A percentile compares a stretch with the other conserved stretches of the same genome.
phyloP scores from a whole-genome alignment of 2,113 vertebrate genomes.

The Agapornis roseicollis region DNA sequence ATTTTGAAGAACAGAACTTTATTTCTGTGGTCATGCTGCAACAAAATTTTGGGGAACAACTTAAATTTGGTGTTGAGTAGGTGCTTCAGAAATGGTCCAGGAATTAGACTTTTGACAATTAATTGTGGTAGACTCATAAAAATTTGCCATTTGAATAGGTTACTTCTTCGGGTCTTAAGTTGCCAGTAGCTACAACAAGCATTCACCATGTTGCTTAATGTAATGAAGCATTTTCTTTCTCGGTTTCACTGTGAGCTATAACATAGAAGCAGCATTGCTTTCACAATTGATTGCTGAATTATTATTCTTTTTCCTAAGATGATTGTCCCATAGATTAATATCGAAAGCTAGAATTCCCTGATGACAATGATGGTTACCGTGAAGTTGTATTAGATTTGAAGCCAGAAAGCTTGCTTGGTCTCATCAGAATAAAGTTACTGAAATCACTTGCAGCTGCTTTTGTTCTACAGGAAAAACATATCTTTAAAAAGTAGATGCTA shows the following conservation, averaged over 20 bases:
- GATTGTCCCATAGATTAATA: not conserved
- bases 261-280: not conserved
- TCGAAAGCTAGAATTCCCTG: not conserved
- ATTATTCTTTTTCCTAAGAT: not conserved
- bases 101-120: not conserved
- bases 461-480: not conserved
- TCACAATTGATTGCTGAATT: conserved; percentile 11
- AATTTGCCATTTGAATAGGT: not conserved
- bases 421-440: not conserved
- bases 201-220: not conserved
- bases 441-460: not conserved
- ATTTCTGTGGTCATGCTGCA: not conserved
- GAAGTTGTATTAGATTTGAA: not conserved
- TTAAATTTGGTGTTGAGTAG: not conserved
- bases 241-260: not conserved
- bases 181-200: not conserved
- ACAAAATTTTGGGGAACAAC: not conserved
- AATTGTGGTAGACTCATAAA: not conserved
- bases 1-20: not conserved
- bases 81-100: not conserved
- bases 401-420: not conserved
- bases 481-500: not conserved
- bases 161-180: not conserved
- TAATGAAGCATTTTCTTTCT: not conserved
- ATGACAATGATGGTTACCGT: not conserved